A percentile compares a stretch with the other conserved stretches of the same genome.
Evolutionary conservation across 2,797 vertebrate species (phyloP).

Genomic region (Streptopelia turtur): DNA sequence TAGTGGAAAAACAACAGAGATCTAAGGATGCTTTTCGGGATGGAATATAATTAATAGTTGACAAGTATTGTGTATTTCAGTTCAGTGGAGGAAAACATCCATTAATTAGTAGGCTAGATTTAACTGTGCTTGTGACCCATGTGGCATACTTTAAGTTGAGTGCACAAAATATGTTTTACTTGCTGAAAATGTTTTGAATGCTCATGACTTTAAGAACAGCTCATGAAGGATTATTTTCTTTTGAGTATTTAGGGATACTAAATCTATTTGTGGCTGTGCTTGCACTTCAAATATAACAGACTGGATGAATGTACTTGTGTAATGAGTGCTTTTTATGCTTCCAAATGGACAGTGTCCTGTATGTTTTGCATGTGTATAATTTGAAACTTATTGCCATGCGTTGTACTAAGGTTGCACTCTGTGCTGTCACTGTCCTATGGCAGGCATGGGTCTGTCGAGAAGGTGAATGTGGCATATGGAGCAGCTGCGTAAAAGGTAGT

Average conservation of each 20-base stretch:
- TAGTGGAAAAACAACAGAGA: neutral
- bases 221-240: neutral
- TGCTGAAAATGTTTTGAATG: neutral
- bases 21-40: neutral
- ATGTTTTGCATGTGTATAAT: accelerated
- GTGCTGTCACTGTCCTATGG: accelerated
- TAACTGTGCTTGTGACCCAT: neutral
- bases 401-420: neutral
- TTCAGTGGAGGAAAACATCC: neutral
- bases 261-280: neutral
- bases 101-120: neutral
- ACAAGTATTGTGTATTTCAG: neutral
- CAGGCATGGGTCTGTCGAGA: accelerated
- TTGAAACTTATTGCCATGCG: accelerated
- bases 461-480: neutral
- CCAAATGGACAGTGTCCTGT: neutral
- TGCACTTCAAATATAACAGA: neutral
- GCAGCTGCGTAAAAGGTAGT: neutral
- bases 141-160: neutral
- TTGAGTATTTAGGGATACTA: neutral
- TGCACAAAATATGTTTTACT: neutral
- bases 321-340: neutral
- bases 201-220: neutral
- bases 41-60: neutral
- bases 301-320: neutral